Evolutionary conservation across 2,888 invertebrate species (phyloP).

Genomic region (Melinopterus prodromus): DNA sequence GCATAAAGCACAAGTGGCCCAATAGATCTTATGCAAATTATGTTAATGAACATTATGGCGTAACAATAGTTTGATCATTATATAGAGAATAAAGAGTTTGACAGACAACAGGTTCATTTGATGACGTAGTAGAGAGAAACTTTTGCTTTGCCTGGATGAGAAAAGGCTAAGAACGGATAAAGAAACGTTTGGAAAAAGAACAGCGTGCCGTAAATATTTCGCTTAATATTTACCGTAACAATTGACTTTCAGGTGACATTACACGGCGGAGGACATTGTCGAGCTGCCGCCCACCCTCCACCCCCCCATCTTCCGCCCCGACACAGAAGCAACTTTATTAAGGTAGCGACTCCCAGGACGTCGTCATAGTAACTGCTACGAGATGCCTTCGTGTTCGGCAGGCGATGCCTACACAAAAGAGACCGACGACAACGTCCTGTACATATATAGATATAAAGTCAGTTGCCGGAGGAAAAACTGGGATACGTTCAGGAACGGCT

Average conservation of each 20-base stretch:
- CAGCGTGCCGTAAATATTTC: constrained; percentile 30
- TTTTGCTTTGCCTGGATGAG: too few species aligned
- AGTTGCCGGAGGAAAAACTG: neutral
- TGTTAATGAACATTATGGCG: too few species aligned
- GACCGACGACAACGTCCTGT: neutral
- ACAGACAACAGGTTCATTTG: too few species aligned
- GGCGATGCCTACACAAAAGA: neutral
- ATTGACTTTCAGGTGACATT: constrained; percentile 51
- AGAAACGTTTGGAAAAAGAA: neutral
- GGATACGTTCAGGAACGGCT: neutral
- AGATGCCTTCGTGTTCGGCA: constrained; percentile 4
- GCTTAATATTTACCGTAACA: constrained; percentile 49
- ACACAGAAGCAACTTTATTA: constrained; percentile 50
- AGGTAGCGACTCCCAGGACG: constrained; percentile 49
- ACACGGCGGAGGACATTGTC: constrained; percentile 38
- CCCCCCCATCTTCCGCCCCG: constrained; percentile 31
- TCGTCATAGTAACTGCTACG: constrained; percentile 47
- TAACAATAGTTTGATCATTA: too few species aligned
- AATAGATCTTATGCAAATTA: too few species aligned
- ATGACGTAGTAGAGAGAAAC: too few species aligned
- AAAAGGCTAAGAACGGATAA: too few species aligned
- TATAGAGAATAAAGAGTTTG: too few species aligned
- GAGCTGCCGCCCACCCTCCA: neutral
- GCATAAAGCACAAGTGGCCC: too few species aligned
- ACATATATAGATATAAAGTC: neutral